Base-by-base conservation (phyloP, 2,113 vertebrate genomes). In the Brienomyrus brachyistius region DNA sequence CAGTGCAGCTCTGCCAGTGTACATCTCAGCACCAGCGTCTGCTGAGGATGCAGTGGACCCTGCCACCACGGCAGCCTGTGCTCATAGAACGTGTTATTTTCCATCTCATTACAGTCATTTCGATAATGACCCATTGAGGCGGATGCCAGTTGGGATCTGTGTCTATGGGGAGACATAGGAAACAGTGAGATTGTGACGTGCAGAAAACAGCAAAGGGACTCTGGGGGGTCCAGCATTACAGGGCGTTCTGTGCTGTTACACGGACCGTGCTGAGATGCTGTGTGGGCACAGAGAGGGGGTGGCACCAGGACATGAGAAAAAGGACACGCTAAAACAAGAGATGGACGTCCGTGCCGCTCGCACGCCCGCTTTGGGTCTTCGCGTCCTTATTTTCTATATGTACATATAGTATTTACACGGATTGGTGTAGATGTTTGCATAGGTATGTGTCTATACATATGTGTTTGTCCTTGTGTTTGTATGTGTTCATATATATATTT, bases 51-150 rank as follows among this genome's bases (percentile, higher is more conserved):
- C 15, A 66, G 77, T 5, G 6, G 45, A 23, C 45, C 80, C 80
- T 10, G 40, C 23, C 23, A 2, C 4, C 48, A 17, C 23, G 3
- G 23, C 9, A 8, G 19, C n/a, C 47, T 86, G 31, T 31, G 40
- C 54, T 59, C 86, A 11, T 52, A 52, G 21, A 23, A 50, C 7
- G 0, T 74, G 23, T 45, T 43, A 80, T 89, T 77, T 51, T 62
- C 43, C 52, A 45, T 23, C 80, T 80, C 23, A 84, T 84, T 89
- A 56, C 83, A 83, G 88, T 54, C 35, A 89, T 84, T 89, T 84
- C 4, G 51, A 84, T 84, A 89, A 89, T 89, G 66, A 89, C 50
- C 51, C 80, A 84, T 89, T 89, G n/a, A 89, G 35, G 51, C 19
- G 35, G 56, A 82, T 89, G 88, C 74, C 35, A 50, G 48, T 88